Percentiles rank a stretch among this genome's conserved stretches.
phyloP scores from a whole-genome alignment of 2,113 vertebrate species.

The Coturnix japonica region DNA sequence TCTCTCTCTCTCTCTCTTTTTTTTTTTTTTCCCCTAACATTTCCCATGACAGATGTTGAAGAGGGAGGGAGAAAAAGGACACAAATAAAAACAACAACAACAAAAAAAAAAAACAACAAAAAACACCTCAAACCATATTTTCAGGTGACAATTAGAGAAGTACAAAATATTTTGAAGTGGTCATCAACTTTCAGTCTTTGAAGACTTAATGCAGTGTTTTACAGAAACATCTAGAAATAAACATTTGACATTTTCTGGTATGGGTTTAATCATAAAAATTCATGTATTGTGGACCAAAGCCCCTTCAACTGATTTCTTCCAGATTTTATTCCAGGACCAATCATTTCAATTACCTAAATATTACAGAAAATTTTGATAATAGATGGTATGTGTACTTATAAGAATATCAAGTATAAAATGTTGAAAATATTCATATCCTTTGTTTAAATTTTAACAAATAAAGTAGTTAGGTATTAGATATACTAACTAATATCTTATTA shows the following conservation, averaged over 20 bases:
- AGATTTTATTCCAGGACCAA: not conserved
- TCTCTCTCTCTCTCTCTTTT: not conserved
- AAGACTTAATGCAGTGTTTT: not conserved
- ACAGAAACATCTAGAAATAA: not conserved
- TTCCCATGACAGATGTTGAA: constrained; percentile 28
- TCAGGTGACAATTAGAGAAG: constrained; percentile 20
- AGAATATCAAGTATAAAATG: not conserved
- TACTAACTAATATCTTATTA: not conserved
- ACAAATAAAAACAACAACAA: not conserved
- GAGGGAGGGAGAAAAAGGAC: not conserved
- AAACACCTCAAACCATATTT: not conserved
- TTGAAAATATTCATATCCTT: not conserved
- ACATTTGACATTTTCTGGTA: not conserved
- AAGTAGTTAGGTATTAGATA: not conserved
- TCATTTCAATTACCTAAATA: not conserved
- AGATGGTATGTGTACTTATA: fast-evolving
- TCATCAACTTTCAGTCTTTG: not conserved
- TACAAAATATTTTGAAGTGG: not conserved
- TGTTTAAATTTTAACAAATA: not conserved
- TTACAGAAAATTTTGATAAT: not conserved
- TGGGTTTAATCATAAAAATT: not conserved
- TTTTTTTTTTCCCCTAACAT: not conserved
- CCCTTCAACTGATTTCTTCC: not conserved
- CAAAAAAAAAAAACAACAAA: not conserved
- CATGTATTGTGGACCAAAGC: not conserved